Evolutionary conservation across 2,888 invertebrate species (phyloP), one percentile per base, ranked within the genome.

Genomic region (Branchinecta sandiegonensis): DNA sequence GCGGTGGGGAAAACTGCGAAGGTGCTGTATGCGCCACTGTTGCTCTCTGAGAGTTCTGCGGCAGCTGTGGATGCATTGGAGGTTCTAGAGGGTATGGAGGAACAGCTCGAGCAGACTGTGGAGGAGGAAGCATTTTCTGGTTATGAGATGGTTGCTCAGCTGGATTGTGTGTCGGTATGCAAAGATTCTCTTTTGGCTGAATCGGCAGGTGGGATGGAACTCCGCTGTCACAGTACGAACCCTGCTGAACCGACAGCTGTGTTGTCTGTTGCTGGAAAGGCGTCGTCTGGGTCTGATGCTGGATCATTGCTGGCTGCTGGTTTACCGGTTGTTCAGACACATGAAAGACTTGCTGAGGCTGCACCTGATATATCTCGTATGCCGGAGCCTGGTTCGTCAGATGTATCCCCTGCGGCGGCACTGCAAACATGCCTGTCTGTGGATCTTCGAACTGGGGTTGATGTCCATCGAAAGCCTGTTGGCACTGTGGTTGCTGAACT

Each of bases 401-500:
- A n/a, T 56, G 65, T 66, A 69, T 70, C 11, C 14, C n/a, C 46
- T 50, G 66, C 9, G 64, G 71, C 65, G 47, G 68, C n/a, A 67
- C 67, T 10, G 67, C 70, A 9, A 56, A 69, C 37, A 23, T 46
- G 10, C 47, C 70, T 23, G 13, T 68, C 11, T 14, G 7, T 12
- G 4, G 66, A 13, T 66, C 46, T 17, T 66, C 66, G 6, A 46
- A n/a, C 4, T 69, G 69, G 5, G 64, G 69, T 8, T 17, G 23
- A 12, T 71, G 48, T 11, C 23, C 37, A 17, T n/a, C 47, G 46
- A n/a, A 17, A 2, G 13, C 46, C 70, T 70, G 69, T 12, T 65
- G 65, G 65, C 48, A 69, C 72, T 83, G 83, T 14, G 83, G 80
- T 64, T 79, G 79, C 70, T 37, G 37, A 37, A 37, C 37, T 37